Percentiles rank a stretch among this genome's conserved stretches.
phyloP scores from a whole-genome alignment of 1,140 invertebrate genomes.

The Solenopsis fugax region DNA sequence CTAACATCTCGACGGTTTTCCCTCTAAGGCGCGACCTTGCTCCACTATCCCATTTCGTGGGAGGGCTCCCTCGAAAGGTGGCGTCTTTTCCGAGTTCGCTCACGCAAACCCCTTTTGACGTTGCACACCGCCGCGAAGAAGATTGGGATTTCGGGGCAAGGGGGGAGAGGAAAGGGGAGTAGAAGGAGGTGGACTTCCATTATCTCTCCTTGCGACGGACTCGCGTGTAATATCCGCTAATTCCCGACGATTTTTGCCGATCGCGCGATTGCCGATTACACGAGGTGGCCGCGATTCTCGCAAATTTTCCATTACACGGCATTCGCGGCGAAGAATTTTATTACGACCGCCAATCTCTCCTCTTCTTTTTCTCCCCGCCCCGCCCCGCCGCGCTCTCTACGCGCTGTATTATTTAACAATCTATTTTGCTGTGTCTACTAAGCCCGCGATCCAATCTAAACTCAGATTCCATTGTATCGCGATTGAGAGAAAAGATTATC shows the following conservation, averaged over 20 bases:
- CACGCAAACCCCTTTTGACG: slow-evolving; percentile 26
- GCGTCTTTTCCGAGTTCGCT: slow-evolving; percentile 40
- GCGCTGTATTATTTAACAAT: slow-evolving; percentile 63
- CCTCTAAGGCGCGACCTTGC: slow-evolving; percentile 45
- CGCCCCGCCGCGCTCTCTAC: neutral
- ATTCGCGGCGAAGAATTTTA: slow-evolving; percentile 75
- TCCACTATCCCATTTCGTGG: slow-evolving; percentile 51
- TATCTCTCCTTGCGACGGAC: slow-evolving; percentile 23
- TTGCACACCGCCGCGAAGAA: neutral
- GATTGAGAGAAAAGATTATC: slow-evolving; percentile 47
- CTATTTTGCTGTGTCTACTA: slow-evolving; percentile 57
- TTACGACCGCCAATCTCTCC: slow-evolving; percentile 62
- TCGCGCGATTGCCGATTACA: slow-evolving; percentile 75
- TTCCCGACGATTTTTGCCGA: slow-evolving; percentile 63
- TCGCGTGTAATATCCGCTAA: slow-evolving; percentile 50
- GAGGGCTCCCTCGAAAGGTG: slow-evolving; percentile 9
- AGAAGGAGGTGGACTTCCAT: slow-evolving; percentile 21
- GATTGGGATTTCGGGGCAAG: neutral
- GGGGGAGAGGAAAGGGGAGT: neutral
- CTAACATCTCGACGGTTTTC: slow-evolving; percentile 81
- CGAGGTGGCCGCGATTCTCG: slow-evolving; percentile 73
- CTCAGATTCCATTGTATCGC: slow-evolving; percentile 48
- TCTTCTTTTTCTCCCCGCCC: neutral
- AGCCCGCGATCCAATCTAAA: slow-evolving; percentile 61
- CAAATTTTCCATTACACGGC: slow-evolving; percentile 74